Evolutionary conservation across 2,888 invertebrate species (phyloP).

Genomic region (Pterobdella sp.): DNA sequence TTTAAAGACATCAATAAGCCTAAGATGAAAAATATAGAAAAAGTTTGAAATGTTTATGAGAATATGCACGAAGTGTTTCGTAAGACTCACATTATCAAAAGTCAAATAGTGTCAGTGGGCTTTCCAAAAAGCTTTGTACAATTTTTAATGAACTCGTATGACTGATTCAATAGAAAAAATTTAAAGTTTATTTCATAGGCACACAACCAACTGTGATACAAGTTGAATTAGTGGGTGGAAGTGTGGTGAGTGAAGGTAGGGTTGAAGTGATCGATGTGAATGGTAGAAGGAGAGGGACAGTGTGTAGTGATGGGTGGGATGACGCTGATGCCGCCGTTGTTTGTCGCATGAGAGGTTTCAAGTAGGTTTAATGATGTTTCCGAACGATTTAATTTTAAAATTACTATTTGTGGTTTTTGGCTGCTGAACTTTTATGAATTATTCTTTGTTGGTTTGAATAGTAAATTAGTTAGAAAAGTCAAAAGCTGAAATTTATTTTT

Average conservation of each 20-base stretch:
- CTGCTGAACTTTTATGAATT: not conserved
- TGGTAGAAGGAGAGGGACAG: slow-evolving; percentile 62
- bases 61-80: too few relatives aligned
- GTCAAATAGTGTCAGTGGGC: too few relatives aligned
- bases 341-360: slow-evolving; percentile 57
- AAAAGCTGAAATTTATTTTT: too few relatives aligned
- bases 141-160: too few relatives aligned
- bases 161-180: too few relatives aligned
- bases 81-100: too few relatives aligned
- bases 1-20: too few relatives aligned
- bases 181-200: not conserved
- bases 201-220: not conserved
- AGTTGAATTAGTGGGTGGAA: slow-evolving; percentile 38
- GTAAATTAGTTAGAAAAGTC: too few relatives aligned
- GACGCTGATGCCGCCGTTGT: slow-evolving; percentile 62
- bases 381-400: not conserved
- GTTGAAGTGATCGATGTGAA: slow-evolving; percentile 65
- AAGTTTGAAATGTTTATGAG: too few relatives aligned
- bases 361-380: slow-evolving; percentile 33
- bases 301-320: slow-evolving; percentile 68
- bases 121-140: too few relatives aligned
- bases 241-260: slow-evolving; percentile 54
- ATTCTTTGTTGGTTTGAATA: not conserved
- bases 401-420: not conserved
- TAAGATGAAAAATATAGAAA: too few relatives aligned